Conservation (phyloP, 2,113 vertebrate genomes). For the Dasypus novemcinctus region DNA sequence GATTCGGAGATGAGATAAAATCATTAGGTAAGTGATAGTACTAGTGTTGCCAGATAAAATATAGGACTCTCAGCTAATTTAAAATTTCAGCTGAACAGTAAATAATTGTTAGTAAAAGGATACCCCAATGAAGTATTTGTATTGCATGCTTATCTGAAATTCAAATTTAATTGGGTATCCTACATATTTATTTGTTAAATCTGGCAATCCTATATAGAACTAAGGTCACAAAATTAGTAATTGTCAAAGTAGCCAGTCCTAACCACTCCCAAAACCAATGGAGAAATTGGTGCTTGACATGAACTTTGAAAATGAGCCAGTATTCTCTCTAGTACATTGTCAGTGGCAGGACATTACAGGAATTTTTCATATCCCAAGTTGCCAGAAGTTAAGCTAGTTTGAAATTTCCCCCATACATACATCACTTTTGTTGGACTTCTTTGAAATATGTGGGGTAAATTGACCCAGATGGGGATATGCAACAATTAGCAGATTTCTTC, state of each 20-base stretch:
- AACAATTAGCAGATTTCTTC: not conserved
- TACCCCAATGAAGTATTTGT: not conserved
- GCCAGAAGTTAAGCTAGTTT: not conserved
- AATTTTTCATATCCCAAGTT: not conserved
- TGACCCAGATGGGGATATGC: not conserved
- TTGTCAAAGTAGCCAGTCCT: not conserved
- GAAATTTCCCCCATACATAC: not conserved
- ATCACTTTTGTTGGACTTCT: not conserved
- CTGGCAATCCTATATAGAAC: constrained; percentile 1
- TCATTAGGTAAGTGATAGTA: not conserved
- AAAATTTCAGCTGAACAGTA: not conserved
- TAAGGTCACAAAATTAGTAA: not conserved
- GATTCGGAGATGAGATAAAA: not conserved
- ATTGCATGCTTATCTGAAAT: not conserved
- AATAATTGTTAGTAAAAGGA: not conserved
- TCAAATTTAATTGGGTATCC: not conserved
- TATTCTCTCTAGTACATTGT: not conserved
- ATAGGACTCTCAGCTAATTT: not conserved
- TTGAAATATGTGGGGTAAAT: not conserved
- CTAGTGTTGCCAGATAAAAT: not conserved
- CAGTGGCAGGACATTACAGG: not conserved
- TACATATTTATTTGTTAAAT: constrained; percentile 19
- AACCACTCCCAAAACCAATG: not conserved
- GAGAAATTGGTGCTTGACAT: not conserved
- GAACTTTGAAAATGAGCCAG: not conserved